Conservation (phyloP, 1,140 invertebrate species). For the Oryctes rhinoceros region DNA sequence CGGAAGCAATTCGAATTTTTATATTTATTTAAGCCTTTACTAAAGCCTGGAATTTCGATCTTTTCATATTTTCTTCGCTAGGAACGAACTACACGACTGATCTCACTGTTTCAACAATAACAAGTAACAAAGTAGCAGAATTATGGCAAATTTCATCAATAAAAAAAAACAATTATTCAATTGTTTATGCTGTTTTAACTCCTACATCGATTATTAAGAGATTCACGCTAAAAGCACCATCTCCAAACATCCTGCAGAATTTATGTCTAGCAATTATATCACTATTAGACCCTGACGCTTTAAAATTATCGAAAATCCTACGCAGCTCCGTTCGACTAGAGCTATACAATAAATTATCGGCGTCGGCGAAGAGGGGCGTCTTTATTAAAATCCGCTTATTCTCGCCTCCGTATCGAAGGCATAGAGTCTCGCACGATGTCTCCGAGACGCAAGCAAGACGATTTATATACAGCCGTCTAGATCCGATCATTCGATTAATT, state of each 20-base stretch:
- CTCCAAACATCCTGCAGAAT: background rate
- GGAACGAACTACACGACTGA: too few relatives aligned
- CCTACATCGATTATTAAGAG: background rate
- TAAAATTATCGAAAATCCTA: background rate
- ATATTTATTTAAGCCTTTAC: too few relatives aligned
- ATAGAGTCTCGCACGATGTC: background rate
- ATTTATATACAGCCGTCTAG: background rate
- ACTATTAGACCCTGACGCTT: background rate
- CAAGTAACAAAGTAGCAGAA: too few relatives aligned
- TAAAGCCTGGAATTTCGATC: too few relatives aligned
- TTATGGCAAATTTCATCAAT: too few relatives aligned
- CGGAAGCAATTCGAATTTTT: too few relatives aligned
- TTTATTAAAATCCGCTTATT: conserved; percentile 19
- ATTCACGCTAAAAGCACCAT: background rate
- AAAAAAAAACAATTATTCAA: background rate
- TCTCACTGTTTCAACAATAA: too few relatives aligned
- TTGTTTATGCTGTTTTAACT: background rate
- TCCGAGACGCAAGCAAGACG: background rate
- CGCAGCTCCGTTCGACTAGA: background rate
- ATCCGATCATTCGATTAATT: conserved; percentile 13
- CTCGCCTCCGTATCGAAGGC: background rate
- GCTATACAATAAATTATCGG: background rate
- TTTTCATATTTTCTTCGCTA: too few relatives aligned
- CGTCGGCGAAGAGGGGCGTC: background rate
- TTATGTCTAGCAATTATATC: background rate